Evolutionary conservation across 2,888 invertebrate species (phyloP).

Genomic region (Cryptocephalus primarius): DNA sequence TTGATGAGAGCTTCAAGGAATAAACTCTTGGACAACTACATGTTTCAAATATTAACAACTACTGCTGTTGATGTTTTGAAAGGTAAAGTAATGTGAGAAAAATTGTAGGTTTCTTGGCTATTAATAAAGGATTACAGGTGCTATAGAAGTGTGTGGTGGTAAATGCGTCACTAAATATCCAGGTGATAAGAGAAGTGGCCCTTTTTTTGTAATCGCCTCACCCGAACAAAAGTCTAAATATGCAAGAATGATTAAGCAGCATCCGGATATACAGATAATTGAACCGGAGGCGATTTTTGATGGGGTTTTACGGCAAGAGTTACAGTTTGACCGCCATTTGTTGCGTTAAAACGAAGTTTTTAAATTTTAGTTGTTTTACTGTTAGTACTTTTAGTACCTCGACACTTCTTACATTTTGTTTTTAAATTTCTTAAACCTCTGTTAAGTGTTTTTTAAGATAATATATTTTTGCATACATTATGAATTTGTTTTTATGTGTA

Average conservation of each 20-base stretch:
- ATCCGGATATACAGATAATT: conserved; percentile 23
- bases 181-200: conserved; percentile 14
- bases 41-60: conserved; percentile 23
- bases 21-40: conserved; percentile 24
- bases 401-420: no score
- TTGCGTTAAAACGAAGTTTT: conserved; percentile 1
- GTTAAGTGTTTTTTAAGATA: no score
- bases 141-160: conserved; percentile 33
- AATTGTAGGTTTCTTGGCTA: background rate
- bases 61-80: conserved; percentile 29
- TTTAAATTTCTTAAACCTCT: no score
- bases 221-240: conserved; percentile 28
- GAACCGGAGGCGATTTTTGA: conserved; percentile 34
- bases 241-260: conserved; percentile 24
- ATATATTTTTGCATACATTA: no score
- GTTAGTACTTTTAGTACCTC: no score
- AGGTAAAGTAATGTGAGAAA: conserved; percentile 17
- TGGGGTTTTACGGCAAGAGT: conserved; percentile 31
- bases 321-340: conserved; percentile 21
- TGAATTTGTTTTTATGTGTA: no score
- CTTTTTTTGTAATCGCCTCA: conserved; percentile 24
- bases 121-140: conserved; percentile 18
- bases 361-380: no score
- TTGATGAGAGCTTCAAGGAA: conserved; percentile 20
- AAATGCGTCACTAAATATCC: conserved; percentile 27